Evolutionary conservation across 2,888 invertebrate genomes (phyloP).

Genomic region (Anagyrus pseudococci): DNA sequence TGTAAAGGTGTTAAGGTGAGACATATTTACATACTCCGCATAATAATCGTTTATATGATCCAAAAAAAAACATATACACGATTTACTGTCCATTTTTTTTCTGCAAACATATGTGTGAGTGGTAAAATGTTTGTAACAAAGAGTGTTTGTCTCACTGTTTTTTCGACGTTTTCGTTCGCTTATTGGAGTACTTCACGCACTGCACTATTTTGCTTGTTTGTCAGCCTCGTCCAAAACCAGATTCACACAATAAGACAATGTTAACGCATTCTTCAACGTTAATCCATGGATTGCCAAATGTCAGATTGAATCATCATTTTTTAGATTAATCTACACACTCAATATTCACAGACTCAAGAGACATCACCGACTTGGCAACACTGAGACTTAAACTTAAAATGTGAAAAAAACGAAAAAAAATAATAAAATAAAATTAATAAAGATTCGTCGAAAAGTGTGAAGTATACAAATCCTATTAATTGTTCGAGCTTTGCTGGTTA

Average conservation of each 20-base stretch:
- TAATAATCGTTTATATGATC: conserved; percentile 32
- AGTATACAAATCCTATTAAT: background rate
- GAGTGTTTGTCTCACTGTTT: conserved; percentile 33
- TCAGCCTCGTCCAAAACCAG: conserved; percentile 13
- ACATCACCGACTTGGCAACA: conserved; percentile 38
- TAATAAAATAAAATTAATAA: no score
- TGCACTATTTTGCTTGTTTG: conserved; percentile 19
- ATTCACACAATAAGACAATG: conserved; percentile 7
- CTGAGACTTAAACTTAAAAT: conserved; percentile 34
- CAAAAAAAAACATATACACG: conserved; percentile 23
- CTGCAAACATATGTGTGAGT: conserved; percentile 27
- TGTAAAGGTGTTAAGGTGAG: conserved; percentile 40
- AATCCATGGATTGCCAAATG: conserved; percentile 7
- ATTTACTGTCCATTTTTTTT: conserved; percentile 19
- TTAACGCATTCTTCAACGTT: background rate
- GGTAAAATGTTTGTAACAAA: conserved; percentile 18
- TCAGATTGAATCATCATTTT: conserved; percentile 28
- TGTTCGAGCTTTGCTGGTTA: conserved; percentile 22
- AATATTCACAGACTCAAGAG: conserved; percentile 28
- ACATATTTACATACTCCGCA: conserved; percentile 38
- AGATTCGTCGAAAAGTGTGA: no score
- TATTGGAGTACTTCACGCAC: conserved; percentile 13
- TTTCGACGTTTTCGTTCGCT: conserved; percentile 18
- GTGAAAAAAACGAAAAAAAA: no score
- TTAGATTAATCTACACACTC: conserved; percentile 33